Evolutionary conservation across 2,797 vertebrate species (phyloP), one percentile per base, ranked within the genome.

Genomic region (Anguilla marmorata): DNA sequence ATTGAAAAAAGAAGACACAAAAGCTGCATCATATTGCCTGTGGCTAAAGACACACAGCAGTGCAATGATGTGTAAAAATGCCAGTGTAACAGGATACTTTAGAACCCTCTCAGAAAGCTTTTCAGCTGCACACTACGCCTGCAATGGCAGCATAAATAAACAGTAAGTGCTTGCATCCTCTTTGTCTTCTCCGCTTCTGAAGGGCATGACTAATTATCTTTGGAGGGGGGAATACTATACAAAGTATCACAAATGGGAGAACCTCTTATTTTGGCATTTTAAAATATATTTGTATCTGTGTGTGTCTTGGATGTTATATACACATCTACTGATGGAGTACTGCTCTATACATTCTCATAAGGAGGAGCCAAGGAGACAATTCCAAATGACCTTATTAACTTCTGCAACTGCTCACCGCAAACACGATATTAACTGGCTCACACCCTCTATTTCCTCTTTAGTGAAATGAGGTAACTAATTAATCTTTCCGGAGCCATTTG

Each of bases 401-500:
- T 80, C 76, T 45, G 8, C 30, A 33, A 84, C 45, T 30, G n/a
- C 58, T 84, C n/a, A 60, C 41, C 76, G 50, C 79, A 41, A 72
- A 69, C 45, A 24, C 74, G 69, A 52, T 60, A 82, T 50, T 82
- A 85, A 84, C 19, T 72, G 48, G 24, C 87, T 84, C 80, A 41
- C 80, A 33, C 66, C 56, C 63, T 37, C 58, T 27, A 27, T 37
- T 85, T 85, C 82, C 82, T 30, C 80, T 37, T 72, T 19, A 69
- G 60, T 56, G n/a, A 84, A 84, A 85, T 30, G 30, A 85, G 58
- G 41, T 19, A 33, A 54, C 45, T 14, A 88, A 88, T 88, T 54
- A 88, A 88, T 88, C 80, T 88, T 84, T 88, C 60, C 87, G 72
- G 60, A 24, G 52, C 11, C 56, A 84, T 88, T 74, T 88, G 82